Conservation (phyloP, 2,113 vertebrate genomes). For the Lepus americanus region DNA sequence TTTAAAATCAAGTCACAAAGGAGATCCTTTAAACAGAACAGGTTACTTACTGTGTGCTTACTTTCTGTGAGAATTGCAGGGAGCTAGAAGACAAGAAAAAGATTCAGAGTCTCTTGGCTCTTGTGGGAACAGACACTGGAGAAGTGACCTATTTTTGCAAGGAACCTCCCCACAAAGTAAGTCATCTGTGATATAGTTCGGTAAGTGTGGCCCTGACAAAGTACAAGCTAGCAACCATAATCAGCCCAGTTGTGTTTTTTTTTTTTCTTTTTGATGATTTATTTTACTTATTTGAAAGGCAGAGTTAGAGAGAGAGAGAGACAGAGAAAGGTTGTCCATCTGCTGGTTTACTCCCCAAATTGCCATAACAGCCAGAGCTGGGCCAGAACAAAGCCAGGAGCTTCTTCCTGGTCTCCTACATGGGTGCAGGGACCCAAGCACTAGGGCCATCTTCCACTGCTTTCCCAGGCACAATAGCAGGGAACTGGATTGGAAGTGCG, state of each 20-base stretch:
- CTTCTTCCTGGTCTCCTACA: no score
- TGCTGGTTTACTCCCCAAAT: no score
- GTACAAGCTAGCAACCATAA: neutral
- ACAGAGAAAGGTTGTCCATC: no score
- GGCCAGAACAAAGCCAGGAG: no score
- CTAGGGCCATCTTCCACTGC: no score
- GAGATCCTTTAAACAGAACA: slow-evolving; percentile 51
- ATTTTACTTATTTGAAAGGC: no score
- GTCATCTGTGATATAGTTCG: slow-evolving; percentile 2
- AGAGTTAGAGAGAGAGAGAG: no score
- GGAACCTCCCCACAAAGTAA: slow-evolving; percentile 95
- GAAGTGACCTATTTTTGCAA: slow-evolving; percentile 96
- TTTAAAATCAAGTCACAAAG: slow-evolving; percentile 9
- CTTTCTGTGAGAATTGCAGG: slow-evolving; percentile 86
- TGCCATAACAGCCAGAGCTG: no score
- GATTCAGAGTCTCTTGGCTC: slow-evolving; percentile 94
- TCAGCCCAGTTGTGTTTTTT: neutral
- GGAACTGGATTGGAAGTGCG: no score
- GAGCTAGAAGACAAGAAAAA: slow-evolving; percentile 97
- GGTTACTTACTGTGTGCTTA: slow-evolving; percentile 48
- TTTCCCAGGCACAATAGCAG: no score
- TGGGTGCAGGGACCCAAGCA: no score
- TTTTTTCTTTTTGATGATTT: no score
- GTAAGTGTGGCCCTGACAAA: neutral
- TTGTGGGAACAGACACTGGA: slow-evolving; percentile 92